Evolutionary conservation across 1,140 invertebrate species (phyloP).

Genomic region (Littorina saxatilis): DNA sequence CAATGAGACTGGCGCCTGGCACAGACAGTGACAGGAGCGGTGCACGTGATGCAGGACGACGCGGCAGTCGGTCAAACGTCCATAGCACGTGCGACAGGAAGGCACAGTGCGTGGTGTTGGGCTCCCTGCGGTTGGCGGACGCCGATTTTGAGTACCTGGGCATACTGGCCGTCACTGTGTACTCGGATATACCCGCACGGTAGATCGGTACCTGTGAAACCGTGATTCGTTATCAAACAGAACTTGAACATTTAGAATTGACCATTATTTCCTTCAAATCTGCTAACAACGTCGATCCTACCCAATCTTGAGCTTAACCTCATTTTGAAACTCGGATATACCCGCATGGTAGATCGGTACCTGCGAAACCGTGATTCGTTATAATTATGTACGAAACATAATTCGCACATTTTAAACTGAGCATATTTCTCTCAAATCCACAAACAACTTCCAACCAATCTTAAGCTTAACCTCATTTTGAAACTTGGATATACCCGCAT

Average conservation of each 20-base stretch:
- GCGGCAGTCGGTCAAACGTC: conserved; percentile 32
- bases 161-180: conserved; percentile 46
- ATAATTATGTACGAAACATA: too few relatives aligned
- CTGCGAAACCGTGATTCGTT: too few relatives aligned
- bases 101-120: conserved; percentile 45
- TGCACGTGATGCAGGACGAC: neutral
- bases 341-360: conserved; percentile 43
- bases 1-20: too few relatives aligned
- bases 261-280: too few relatives aligned
- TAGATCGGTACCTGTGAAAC: conserved; percentile 44
- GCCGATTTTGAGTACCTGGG: conserved; percentile 54
- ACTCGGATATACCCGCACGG: conserved; percentile 33
- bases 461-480: too few relatives aligned
- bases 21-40: neutral
- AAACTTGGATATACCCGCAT: conserved; percentile 33
- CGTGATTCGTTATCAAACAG: too few relatives aligned
- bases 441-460: too few relatives aligned
- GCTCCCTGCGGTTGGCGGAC: conserved; percentile 47
- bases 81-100: conserved; percentile 46
- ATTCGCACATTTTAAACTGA: too few relatives aligned
- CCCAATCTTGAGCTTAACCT: too few relatives aligned
- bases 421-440: too few relatives aligned
- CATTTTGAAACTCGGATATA: conserved; percentile 37
- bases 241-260: too few relatives aligned
- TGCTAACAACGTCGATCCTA: too few relatives aligned